Evolutionary conservation across 2,797 vertebrate genomes (phyloP).

Genomic region (Parauchenoglanis punctatus): DNA sequence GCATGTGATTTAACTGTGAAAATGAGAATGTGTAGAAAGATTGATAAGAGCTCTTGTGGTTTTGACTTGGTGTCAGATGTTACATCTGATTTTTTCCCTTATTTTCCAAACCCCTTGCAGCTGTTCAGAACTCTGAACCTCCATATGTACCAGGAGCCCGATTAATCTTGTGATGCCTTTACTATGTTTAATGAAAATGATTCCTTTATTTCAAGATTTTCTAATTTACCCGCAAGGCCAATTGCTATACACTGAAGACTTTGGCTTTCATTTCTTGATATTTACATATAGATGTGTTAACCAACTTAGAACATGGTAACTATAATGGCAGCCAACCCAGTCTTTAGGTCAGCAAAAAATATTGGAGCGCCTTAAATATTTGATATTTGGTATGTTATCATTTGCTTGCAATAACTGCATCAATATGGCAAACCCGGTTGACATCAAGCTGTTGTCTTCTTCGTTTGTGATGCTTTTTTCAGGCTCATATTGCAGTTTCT

Average conservation of each 20-base stretch:
- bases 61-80: neutral
- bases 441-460: neutral
- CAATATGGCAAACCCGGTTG: neutral
- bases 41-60: constrained; percentile 27
- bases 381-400: neutral
- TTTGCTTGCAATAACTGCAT: neutral
- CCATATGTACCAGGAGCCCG: neutral
- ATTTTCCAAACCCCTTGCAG: constrained; percentile 37
- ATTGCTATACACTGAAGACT: neutral
- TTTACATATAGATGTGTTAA: neutral
- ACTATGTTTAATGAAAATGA: neutral
- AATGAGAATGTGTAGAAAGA: constrained; percentile 21
- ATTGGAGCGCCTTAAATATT: neutral
- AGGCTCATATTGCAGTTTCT: neutral
- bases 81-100: neutral
- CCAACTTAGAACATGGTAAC: neutral
- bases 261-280: neutral
- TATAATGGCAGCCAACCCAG: neutral
- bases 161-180: neutral
- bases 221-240: neutral
- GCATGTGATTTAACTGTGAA: constrained; percentile 9
- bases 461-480: neutral
- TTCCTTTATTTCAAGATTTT: neutral
- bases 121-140: constrained; percentile 36
- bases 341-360: neutral